Evolutionary conservation across 2,888 invertebrate species (phyloP).

Genomic region (Hydropsyche betteni): DNA sequence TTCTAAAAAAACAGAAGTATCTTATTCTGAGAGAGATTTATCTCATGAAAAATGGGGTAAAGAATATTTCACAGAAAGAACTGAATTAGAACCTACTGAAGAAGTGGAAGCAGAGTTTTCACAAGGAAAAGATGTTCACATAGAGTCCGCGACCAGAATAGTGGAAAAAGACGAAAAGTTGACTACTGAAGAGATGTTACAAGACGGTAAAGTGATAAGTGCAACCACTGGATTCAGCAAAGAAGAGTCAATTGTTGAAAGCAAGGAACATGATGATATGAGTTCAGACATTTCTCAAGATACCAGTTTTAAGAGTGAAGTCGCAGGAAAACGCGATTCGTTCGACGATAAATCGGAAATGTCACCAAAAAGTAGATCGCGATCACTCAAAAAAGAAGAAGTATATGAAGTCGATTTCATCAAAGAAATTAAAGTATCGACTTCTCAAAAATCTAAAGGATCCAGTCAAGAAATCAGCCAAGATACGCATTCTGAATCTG

Average conservation of each 20-base stretch:
- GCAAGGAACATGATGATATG: slow-evolving; percentile 63
- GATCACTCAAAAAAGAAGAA: slow-evolving; percentile 65
- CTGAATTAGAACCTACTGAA: slow-evolving; percentile 62
- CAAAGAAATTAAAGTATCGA: slow-evolving; percentile 66
- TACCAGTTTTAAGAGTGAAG: slow-evolving; percentile 63
- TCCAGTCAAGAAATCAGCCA: slow-evolving; percentile 66
- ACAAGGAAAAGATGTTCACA: slow-evolving; percentile 60
- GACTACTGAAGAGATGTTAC: slow-evolving; percentile 61
- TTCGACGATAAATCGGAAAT: slow-evolving; percentile 56
- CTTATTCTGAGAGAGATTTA: slow-evolving; percentile 65
- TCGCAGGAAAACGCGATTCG: slow-evolving; percentile 60
- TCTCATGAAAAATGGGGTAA: slow-evolving; percentile 66
- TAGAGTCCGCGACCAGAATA: slow-evolving; percentile 62
- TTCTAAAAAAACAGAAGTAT: slow-evolving; percentile 64
- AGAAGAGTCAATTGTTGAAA: slow-evolving; percentile 64
- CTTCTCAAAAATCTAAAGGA: slow-evolving; percentile 62
- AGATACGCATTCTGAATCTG: slow-evolving; percentile 68
- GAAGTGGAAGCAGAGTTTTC: slow-evolving; percentile 59
- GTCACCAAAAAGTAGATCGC: slow-evolving; percentile 64
- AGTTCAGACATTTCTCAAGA: slow-evolving; percentile 65
- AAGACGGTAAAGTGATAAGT: slow-evolving; percentile 64
- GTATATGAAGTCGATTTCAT: slow-evolving; percentile 66
- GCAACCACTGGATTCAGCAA: slow-evolving; percentile 63
- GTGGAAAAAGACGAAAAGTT: slow-evolving; percentile 64
- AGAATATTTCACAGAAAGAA: slow-evolving; percentile 65